Conservation (phyloP, 2,888 invertebrate genomes). For the Rhodophaea formosa region DNA sequence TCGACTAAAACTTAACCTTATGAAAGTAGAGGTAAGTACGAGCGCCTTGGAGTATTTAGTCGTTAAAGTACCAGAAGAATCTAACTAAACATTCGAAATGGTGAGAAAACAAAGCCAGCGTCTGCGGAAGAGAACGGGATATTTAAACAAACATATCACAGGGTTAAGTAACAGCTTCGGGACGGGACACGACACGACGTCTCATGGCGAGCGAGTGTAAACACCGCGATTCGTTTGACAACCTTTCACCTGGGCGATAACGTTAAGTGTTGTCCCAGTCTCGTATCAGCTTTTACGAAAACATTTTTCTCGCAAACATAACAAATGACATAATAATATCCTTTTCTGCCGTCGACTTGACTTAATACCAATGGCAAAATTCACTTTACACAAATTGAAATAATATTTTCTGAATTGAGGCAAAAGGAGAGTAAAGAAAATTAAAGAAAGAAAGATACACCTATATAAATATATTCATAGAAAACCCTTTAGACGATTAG, state of each 20-base stretch:
- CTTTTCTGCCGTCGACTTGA: neutral
- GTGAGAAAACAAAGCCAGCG: conserved; percentile 37
- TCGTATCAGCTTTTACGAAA: conserved; percentile 33
- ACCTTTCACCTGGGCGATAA: conserved; percentile 71
- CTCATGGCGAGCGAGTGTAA: conserved; percentile 45
- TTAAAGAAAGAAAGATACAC: neutral
- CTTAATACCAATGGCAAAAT: no score
- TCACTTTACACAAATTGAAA: no score
- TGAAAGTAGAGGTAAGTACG: neutral
- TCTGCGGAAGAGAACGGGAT: conserved; percentile 40
- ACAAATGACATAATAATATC: neutral
- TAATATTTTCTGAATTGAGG: neutral
- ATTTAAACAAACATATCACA: conserved; percentile 40
- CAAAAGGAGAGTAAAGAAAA: neutral
- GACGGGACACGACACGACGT: conserved; percentile 27
- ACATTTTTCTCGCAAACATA: conserved; percentile 4
- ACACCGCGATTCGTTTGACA: conserved; percentile 59
- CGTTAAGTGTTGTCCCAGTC: conserved; percentile 56
- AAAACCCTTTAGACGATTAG: no score
- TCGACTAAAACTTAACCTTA: no score
- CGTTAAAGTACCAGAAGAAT: neutral
- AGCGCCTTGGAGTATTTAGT: neutral
- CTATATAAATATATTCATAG: no score
- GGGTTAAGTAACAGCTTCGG: conserved; percentile 33
- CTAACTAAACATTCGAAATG: conserved; percentile 18